phyloP scores from a whole-genome alignment of 2,113 vertebrate species.

The Psophia crepitans region DNA sequence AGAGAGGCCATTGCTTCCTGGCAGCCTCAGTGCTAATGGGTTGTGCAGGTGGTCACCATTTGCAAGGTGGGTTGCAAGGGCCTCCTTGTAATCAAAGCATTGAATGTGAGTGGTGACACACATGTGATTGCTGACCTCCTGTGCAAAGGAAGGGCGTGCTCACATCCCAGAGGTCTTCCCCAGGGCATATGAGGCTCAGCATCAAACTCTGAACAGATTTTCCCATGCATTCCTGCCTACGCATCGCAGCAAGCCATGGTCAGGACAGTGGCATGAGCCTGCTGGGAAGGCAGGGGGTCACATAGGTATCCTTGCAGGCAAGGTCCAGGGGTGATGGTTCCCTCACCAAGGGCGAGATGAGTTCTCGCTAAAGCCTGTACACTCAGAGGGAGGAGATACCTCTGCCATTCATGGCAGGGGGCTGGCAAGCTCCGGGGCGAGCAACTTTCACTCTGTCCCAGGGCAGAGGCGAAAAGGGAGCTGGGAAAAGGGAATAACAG shows the following conservation, averaged over 20 bases:
- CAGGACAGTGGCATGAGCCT: not conserved
- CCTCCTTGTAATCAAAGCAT: not conserved
- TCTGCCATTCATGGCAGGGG: not conserved
- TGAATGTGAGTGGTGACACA: not conserved
- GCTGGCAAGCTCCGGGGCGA: not conserved
- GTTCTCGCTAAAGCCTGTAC: not conserved
- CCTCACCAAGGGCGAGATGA: not conserved
- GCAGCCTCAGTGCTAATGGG: not conserved
- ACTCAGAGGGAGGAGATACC: not conserved
- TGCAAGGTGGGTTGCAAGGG: not conserved
- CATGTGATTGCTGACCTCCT: not conserved
- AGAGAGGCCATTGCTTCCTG: not conserved
- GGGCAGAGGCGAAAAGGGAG: not conserved
- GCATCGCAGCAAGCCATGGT: not conserved
- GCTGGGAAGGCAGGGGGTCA: not conserved
- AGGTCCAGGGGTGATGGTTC: not conserved
- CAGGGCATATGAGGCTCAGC: not conserved
- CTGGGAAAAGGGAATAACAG: not conserved
- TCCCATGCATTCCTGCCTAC: not conserved
- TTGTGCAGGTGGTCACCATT: not conserved
- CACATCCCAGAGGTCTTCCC: not conserved
- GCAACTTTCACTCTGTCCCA: not conserved
- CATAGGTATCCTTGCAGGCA: not conserved
- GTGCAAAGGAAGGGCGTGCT: fast-evolving
- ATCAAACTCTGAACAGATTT: not conserved